Conservation (phyloP, 2,797 vertebrate genomes). For the Poeciliopsis paucimaculata region DNA sequence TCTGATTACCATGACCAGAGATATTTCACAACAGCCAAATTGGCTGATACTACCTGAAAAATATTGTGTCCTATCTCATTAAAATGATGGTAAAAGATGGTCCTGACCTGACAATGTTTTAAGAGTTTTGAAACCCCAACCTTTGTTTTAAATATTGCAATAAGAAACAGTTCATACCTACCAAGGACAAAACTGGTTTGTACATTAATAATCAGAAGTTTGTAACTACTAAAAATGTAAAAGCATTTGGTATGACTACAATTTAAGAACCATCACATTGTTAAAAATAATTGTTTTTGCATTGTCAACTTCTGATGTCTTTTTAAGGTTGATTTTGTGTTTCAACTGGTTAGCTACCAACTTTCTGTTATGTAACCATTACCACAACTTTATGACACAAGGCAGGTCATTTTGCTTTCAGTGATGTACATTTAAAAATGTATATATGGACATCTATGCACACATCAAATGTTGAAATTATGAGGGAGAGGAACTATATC, state of each 20-base stretch:
- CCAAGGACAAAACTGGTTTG: background rate
- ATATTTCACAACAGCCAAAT: background rate
- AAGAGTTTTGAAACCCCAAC: background rate
- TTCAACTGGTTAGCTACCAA: background rate
- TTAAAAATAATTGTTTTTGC: too few species aligned
- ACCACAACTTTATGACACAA: background rate
- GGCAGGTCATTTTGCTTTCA: too few species aligned
- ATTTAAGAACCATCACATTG: too few species aligned
- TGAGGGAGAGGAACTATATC: background rate
- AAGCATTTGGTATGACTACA: background rate
- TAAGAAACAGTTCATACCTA: background rate
- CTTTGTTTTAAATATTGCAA: background rate
- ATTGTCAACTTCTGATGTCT: too few species aligned
- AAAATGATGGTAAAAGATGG: background rate
- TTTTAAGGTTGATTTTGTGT: too few species aligned
- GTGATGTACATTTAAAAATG: too few species aligned
- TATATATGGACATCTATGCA: background rate
- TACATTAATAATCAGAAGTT: background rate
- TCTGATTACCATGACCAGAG: background rate
- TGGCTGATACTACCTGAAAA: background rate
- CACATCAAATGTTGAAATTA: background rate
- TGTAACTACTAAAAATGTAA: background rate
- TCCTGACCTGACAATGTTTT: background rate
- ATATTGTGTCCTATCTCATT: background rate
- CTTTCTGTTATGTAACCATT: background rate